A percentile compares a stretch with the other conserved stretches of the same genome.
Conservation (phyloP, 2,888 invertebrate species). For the Sinopyrophorus schimmeli region DNA sequence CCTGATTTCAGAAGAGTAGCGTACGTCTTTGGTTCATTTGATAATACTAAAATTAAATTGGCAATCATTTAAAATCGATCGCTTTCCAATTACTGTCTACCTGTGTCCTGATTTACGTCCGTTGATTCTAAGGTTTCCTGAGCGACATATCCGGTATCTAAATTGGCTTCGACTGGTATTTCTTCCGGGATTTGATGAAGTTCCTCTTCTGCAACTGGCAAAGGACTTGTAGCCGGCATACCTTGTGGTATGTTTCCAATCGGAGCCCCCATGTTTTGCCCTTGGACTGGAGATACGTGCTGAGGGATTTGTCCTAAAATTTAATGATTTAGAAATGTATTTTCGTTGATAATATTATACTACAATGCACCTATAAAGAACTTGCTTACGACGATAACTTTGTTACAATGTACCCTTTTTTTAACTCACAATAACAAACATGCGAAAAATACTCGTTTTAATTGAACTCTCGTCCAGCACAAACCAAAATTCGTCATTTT, state of each 20-base stretch:
- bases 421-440: too few relatives aligned
- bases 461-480: too few relatives aligned
- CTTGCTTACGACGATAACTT: too few relatives aligned
- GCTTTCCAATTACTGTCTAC: constrained; percentile 2
- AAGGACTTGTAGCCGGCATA: constrained; percentile 39
- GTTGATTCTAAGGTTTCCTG: constrained; percentile 20
- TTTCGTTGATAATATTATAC: background rate
- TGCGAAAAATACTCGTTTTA: too few relatives aligned
- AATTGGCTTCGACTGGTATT: constrained; percentile 39
- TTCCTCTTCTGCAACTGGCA: constrained; percentile 41
- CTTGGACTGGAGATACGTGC: constrained; percentile 41
- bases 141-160: constrained; percentile 39
- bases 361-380: too few relatives aligned
- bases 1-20: constrained; percentile 80
- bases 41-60: constrained; percentile 36
- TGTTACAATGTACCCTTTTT: too few relatives aligned
- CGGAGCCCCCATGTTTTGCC: constrained; percentile 38
- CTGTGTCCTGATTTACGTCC: constrained; percentile 22
- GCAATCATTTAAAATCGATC: background rate
- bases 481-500: too few relatives aligned
- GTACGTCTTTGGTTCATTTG: constrained; percentile 82
- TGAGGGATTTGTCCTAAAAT: constrained; percentile 37
- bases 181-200: constrained; percentile 38
- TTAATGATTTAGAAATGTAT: background rate
- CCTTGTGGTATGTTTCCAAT: constrained; percentile 41